phyloP scores from a whole-genome alignment of 2,113 vertebrate species.

The Gavia stellata region DNA sequence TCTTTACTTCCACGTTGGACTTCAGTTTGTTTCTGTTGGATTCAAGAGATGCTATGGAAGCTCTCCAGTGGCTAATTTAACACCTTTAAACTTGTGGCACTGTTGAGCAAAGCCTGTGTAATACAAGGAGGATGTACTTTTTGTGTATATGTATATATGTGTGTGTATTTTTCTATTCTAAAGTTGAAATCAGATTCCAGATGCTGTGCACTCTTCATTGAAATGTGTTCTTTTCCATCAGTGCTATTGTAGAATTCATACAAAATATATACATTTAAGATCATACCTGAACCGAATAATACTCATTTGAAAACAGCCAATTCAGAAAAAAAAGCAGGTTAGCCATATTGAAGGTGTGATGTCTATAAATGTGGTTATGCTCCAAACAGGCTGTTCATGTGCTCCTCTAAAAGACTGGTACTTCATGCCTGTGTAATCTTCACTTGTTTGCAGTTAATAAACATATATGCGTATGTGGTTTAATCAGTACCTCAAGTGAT shows the following conservation, averaged over 20 bases:
- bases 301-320: background rate
- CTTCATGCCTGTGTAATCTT: background rate
- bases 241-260: background rate
- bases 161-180: background rate
- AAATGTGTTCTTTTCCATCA: background rate
- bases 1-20: background rate
- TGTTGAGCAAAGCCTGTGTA: background rate
- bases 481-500: background rate
- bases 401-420: background rate
- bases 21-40: background rate
- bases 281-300: background rate
- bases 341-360: slow-evolving; percentile 34
- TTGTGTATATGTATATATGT: accelerated
- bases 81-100: background rate
- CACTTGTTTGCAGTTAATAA: background rate
- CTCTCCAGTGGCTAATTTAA: slow-evolving; percentile 1
- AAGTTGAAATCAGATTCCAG: background rate
- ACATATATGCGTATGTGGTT: background rate
- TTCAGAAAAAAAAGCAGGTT: background rate
- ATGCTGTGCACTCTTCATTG: background rate
- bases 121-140: background rate
- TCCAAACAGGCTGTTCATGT: slow-evolving; percentile 14
- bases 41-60: background rate
- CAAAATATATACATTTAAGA: background rate
- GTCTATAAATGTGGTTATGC: slow-evolving; percentile 8